A percentile compares a stretch with the other conserved stretches of the same genome.
Conservation (phyloP, 2,113 vertebrate species). For the Strix aluco region DNA sequence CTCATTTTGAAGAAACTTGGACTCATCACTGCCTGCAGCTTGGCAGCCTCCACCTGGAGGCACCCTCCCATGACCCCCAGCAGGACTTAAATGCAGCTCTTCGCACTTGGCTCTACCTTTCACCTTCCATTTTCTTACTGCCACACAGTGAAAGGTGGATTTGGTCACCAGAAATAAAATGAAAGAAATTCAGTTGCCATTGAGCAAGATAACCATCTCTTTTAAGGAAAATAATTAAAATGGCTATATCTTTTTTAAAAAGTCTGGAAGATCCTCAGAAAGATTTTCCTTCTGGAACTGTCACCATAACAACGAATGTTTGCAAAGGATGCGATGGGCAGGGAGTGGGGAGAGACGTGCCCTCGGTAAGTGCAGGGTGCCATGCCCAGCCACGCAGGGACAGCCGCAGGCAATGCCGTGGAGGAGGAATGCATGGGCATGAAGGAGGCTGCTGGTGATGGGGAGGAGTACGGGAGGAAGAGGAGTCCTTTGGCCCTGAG, state of each 20-base stretch:
- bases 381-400: fast-evolving
- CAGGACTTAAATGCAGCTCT: not conserved
- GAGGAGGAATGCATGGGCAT: not conserved
- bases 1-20: not conserved
- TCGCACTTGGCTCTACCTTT: not conserved
- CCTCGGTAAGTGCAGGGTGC: not conserved
- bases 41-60: not conserved
- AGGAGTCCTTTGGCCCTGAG: not conserved
- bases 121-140: not conserved
- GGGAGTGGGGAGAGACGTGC: not conserved
- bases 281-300: not conserved
- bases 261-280: not conserved
- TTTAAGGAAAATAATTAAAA: not conserved
- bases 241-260: not conserved
- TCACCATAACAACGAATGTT: constrained; percentile 22
- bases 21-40: not conserved
- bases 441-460: not conserved
- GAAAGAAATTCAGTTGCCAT: not conserved
- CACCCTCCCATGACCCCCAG: not conserved
- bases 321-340: not conserved
- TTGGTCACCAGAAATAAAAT: not conserved
- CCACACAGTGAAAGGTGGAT: fast-evolving
- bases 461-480: not conserved
- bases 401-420: fast-evolving
- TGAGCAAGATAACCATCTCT: not conserved